Conservation (phyloP, 2,113 vertebrate genomes). For the Campylorhamphus procurvoides region DNA sequence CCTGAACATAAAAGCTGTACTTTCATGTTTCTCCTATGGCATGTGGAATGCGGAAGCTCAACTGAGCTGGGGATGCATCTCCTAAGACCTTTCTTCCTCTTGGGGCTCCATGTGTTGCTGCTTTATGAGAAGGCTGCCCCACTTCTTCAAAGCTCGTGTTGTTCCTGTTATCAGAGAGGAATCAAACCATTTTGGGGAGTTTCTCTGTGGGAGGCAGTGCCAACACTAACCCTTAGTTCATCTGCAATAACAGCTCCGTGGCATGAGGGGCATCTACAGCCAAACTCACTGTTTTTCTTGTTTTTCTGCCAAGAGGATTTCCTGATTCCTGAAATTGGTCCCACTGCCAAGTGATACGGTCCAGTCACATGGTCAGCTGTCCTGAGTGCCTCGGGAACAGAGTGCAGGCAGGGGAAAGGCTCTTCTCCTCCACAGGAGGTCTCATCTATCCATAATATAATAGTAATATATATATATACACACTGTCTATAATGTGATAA, state of each 20-base stretch:
- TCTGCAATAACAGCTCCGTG: neutral
- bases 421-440: neutral
- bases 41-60: neutral
- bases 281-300: neutral
- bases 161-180: neutral
- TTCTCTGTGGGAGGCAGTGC: neutral
- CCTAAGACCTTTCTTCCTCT: slow-evolving; percentile 3
- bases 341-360: neutral
- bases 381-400: neutral
- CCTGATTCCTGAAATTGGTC: slow-evolving; percentile 11
- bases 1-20: neutral
- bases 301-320: slow-evolving; percentile 1
- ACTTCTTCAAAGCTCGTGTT: neutral
- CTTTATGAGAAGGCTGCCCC: neutral
- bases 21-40: neutral
- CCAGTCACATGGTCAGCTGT: neutral
- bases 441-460: neutral
- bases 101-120: neutral
- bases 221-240: neutral
- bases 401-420: neutral
- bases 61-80: neutral
- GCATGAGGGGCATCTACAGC: neutral
- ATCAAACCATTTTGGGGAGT: neutral
- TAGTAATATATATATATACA: neutral
- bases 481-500: neutral